Evolutionary conservation across 2,888 invertebrate species (phyloP), one percentile per base, ranked within the genome.

Genomic region (Chrysina gloriosa): DNA sequence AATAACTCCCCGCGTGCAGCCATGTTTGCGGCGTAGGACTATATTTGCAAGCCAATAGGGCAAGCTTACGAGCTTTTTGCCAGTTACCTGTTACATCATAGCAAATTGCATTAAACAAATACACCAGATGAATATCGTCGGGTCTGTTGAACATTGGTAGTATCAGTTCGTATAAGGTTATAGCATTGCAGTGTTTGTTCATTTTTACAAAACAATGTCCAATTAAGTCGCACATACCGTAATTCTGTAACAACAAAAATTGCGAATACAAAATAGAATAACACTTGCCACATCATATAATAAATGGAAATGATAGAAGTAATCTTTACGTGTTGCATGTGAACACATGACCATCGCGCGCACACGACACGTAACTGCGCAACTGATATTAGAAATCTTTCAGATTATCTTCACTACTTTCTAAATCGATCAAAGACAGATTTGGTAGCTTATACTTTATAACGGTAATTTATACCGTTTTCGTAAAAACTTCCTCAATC

Each of bases 21-120:
- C 84, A 84, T 1, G 80, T 77, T 56, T 78, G 79, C 2, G 84
- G 80, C 0, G 83, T 80, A 3, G 82, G 80, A 54, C 76, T 75
- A 11, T 69, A 56, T 64, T 82, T 82, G 68, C 81, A 81, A 4
- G 81, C 79, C 7, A 76, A 67, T 21, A 83, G 70, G 6, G 82
- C 68, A 3, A 79, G 67, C 70, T 80, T 79, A 66, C 81, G 75
- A n/a, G 82, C 80, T 50, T 74, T 72, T 63, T 81, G 79, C 42
- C 73, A 67, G 19, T 81, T 72, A 1, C 77, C 77, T 6, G 75
- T 66, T 48, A 69, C 70, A 61, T 77, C 76, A 56, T 75, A 74
- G 48, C 76, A 73, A 11, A 76, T 68, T 0, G 80, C 78, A 48
- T 76, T 74, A 67, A 81, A 78, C 7, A 82, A 48, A 63, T 79